phyloP scores from a whole-genome alignment of 2,888 invertebrate species.

The Neuroscelio doddi region DNA sequence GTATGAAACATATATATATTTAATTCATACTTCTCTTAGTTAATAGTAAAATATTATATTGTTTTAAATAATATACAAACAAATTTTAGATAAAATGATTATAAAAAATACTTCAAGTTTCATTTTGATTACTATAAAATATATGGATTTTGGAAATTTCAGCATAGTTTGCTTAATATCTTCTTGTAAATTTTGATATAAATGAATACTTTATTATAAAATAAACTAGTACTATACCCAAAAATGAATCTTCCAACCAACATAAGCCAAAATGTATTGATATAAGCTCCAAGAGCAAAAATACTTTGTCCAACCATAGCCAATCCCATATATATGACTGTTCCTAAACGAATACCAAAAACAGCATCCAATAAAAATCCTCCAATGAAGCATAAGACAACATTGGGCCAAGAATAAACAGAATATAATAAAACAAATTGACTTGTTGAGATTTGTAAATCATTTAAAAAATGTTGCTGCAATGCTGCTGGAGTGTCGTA shows the following conservation, averaged over 20 bases:
- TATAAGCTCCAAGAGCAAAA: constrained; percentile 88
- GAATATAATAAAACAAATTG: constrained; percentile 92
- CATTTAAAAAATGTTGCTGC: constrained; percentile 87
- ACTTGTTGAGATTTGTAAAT: constrained; percentile 85
- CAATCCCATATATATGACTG: constrained; percentile 91
- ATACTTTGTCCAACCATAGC: constrained; percentile 90
- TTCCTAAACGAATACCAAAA: constrained; percentile 94
- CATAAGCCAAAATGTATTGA: constrained; percentile 91
- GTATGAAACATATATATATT: too few relatives aligned
- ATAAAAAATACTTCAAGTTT: too few relatives aligned
- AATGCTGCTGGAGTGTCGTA: constrained; percentile 97
- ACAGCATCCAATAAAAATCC: constrained; percentile 96
- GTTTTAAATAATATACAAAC: too few relatives aligned
- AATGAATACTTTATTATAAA: too few relatives aligned
- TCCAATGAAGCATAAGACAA: constrained; percentile 94
- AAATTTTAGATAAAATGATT: too few relatives aligned
- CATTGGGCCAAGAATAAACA: constrained; percentile 98
- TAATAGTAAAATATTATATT: too few relatives aligned
- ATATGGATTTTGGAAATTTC: not conserved
- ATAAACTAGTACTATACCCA: constrained; percentile 77
- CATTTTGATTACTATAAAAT: too few relatives aligned
- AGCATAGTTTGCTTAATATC: too few relatives aligned
- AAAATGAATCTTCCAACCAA: constrained; percentile 94
- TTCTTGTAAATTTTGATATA: too few relatives aligned
- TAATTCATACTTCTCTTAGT: too few relatives aligned